Evolutionary conservation across 2,888 invertebrate genomes (phyloP), one percentile per base, ranked within the genome.

Genomic region (Eudasyphora cyanicolor): DNA sequence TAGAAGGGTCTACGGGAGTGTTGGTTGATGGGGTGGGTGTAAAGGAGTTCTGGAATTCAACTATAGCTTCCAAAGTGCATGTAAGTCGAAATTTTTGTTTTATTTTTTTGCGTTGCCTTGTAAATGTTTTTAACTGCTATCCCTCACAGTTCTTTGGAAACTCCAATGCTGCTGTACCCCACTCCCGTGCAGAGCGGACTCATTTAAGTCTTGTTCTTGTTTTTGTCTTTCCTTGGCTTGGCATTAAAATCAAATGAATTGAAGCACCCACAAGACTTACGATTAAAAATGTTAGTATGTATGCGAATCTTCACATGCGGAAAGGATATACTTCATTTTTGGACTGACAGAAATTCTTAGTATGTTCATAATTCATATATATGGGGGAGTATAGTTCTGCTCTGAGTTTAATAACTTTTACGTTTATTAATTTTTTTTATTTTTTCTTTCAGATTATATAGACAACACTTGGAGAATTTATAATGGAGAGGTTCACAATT

Each of bases 21-120:
- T n/a, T 1, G 2, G 12, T n/a, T n/a, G 10, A 6, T 38, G 3
- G 38, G 19, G 67, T 38, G 32, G 60, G 32, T 2, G 35, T 14
- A 32, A 27, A 19, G 49, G 38, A 17, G 51, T 4, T 35, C 19
- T 14, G 21, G 21, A 51, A 79, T 80, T 82, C 86, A 80, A 85
- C 88, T 87, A 89, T 88, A 86, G 87, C 86, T 86, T 89, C 88
- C 88, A 88, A 60, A 88, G 88, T 89, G 88, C 86, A 89, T 85
- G 86, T 49, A 83, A 64, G 70, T 45, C 21, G 35, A 64, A 73
- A 79, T 35, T 75, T 79, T 82, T 67, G 4, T 51, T 19, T 51
- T 21, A 4, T 51, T 27, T 70, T 62, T 76, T 75, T 69, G 54
- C 29, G 70, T 78, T 80, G 62, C 29, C 62, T 77, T 83, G 70